Percentiles rank a stretch among this genome's conserved stretches.
Conservation (phyloP, 1,140 invertebrate genomes). For the Drosophila pseudoobscura region DNA sequence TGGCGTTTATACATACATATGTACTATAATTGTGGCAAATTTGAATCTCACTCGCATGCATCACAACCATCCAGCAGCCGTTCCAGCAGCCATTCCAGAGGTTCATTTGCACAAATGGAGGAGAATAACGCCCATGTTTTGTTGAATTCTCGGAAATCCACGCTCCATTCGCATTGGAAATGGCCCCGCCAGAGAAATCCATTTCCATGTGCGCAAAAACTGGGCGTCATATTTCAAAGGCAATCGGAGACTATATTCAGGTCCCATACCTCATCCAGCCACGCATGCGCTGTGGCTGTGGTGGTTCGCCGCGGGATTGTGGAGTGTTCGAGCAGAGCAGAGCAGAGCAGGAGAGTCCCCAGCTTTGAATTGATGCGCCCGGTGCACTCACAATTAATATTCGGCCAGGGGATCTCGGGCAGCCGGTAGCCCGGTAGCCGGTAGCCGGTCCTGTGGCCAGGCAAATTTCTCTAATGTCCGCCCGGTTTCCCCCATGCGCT, state of each 20-base stretch:
- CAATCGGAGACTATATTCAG: slow-evolving; percentile 14
- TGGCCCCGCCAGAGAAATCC: slow-evolving; percentile 36
- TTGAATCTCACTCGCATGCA: slow-evolving; percentile 40
- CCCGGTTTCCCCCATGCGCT: slow-evolving; percentile 40
- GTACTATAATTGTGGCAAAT: slow-evolving; percentile 41
- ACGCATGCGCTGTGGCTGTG: slow-evolving; percentile 22
- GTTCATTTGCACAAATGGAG: slow-evolving; percentile 43
- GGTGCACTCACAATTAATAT: slow-evolving; percentile 40
- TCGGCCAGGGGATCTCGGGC: slow-evolving; percentile 7
- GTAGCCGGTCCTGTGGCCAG: slow-evolving; percentile 33
- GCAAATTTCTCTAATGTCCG: slow-evolving; percentile 59
- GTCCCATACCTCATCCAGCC: not conserved
- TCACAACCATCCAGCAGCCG: slow-evolving; percentile 11
- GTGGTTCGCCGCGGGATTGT: not conserved
- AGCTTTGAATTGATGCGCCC: slow-evolving; percentile 27
- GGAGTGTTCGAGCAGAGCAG: not conserved
- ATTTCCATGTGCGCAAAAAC: slow-evolving; percentile 44
- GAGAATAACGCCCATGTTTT: slow-evolving; percentile 13
- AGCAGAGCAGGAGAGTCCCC: not conserved
- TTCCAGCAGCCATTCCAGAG: not conserved
- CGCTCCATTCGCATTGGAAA: slow-evolving; percentile 29
- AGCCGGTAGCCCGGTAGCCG: slow-evolving; percentile 47
- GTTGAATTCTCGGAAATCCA: slow-evolving; percentile 39
- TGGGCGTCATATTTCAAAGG: slow-evolving; percentile 70
- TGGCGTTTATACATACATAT: slow-evolving; percentile 1